Conservation (phyloP, 2,113 vertebrate genomes). For the Ophiodon elongatus region DNA sequence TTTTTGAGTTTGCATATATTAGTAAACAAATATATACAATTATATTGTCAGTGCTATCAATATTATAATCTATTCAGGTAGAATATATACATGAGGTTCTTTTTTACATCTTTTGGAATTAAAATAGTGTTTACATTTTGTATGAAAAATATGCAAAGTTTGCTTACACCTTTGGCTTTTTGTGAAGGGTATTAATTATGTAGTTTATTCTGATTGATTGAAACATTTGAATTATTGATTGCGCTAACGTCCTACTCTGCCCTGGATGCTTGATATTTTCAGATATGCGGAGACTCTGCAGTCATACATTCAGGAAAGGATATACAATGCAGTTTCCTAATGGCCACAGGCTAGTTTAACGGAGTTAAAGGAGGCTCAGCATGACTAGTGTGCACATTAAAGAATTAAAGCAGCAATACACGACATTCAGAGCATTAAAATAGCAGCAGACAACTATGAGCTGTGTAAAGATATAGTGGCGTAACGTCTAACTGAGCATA, state of each 20-base stretch:
- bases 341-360: conserved; percentile 6
- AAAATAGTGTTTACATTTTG: not conserved
- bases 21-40: no score
- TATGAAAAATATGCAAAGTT: not conserved
- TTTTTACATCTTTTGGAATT: not conserved
- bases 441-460: not conserved
- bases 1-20: not conserved
- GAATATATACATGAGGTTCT: not conserved
- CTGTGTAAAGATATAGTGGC: not conserved
- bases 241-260: not conserved
- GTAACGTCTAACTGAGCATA: not conserved
- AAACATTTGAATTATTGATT: conserved; percentile 37
- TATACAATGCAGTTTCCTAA: not conserved
- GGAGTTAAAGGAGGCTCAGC: conserved; percentile 9
- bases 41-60: not conserved
- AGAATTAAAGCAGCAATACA: conserved; percentile 2
- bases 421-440: not conserved
- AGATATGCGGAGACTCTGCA: not conserved
- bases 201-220: conserved; percentile 31
- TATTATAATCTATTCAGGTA: no score
- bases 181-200: conserved; percentile 29
- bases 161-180: not conserved
- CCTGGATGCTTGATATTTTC: conserved; percentile 18
- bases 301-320: conserved; percentile 12
- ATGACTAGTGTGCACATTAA: conserved; percentile 6